These are phyloP conservation scores for Agrochola litura DNA, from an alignment of 2,888 invertebrate species.

Conservation along the genomic window DNA sequence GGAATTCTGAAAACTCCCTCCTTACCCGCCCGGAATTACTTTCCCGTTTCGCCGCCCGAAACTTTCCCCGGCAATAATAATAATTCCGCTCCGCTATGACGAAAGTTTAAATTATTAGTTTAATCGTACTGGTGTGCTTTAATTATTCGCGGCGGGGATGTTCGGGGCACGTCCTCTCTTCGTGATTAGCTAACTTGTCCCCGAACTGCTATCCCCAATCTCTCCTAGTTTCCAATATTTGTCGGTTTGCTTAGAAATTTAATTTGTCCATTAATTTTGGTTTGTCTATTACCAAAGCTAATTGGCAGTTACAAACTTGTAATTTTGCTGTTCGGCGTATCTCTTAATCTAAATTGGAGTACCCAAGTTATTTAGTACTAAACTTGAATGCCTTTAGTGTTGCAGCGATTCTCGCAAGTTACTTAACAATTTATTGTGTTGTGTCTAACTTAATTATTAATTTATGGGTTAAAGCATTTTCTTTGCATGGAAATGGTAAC, in stretches of 20 bases:
- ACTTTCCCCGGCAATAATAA: slow-evolving; percentile 87
- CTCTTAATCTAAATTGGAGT: slow-evolving; percentile 56
- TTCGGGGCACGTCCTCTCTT: slow-evolving; percentile 68
- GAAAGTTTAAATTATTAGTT: slow-evolving; percentile 90
- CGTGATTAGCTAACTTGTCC: slow-evolving; percentile 78
- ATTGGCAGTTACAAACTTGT: slow-evolving; percentile 68
- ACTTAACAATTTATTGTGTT: slow-evolving; percentile 37
- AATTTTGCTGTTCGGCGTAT: slow-evolving; percentile 60
- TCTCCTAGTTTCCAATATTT: slow-evolving; percentile 77
- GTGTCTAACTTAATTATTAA: not conserved
- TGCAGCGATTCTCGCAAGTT: slow-evolving; percentile 35
- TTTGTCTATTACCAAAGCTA: slow-evolving; percentile 71
- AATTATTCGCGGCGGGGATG: slow-evolving; percentile 78
- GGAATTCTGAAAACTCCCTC: slow-evolving; percentile 82
- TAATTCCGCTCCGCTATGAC: slow-evolving; percentile 87
- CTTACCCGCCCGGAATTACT: slow-evolving; percentile 83
- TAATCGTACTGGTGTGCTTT: slow-evolving; percentile 86
- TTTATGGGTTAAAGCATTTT: not conserved
- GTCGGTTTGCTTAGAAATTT: slow-evolving; percentile 74
- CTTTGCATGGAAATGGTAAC: not conserved
- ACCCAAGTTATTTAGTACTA: slow-evolving; percentile 53
- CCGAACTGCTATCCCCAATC: slow-evolving; percentile 65
- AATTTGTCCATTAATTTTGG: slow-evolving; percentile 78
- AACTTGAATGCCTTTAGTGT: slow-evolving; percentile 50
- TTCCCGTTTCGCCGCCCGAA: slow-evolving; percentile 84